phyloP scores from a whole-genome alignment of 1,140 invertebrate genomes.

The Agrilus planipennis region DNA sequence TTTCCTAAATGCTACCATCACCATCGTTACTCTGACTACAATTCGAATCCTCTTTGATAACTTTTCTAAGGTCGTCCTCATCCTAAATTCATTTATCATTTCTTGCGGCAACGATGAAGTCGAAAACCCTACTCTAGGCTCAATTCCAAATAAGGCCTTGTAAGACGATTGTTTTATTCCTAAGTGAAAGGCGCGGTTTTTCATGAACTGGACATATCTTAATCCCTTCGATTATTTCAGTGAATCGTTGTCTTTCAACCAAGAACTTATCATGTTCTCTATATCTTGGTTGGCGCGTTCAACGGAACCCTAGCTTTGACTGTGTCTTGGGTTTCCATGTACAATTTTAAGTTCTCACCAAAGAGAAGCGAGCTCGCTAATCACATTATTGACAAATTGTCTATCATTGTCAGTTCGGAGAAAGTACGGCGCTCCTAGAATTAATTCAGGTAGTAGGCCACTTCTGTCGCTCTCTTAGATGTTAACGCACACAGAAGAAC shows the following conservation, averaged over 20 bases:
- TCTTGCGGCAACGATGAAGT: slow-evolving; percentile 11
- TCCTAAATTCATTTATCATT: slow-evolving; percentile 6
- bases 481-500: slow-evolving; percentile 22
- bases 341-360: slow-evolving; percentile 31
- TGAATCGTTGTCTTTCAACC: slow-evolving; percentile 20
- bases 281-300: slow-evolving; percentile 30
- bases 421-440: slow-evolving; percentile 31
- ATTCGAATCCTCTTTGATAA: slow-evolving; percentile 8
- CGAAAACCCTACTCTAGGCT: slow-evolving; percentile 10
- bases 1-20: slow-evolving; percentile 8
- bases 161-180: slow-evolving; percentile 24
- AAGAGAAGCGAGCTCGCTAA: slow-evolving; percentile 20
- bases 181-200: slow-evolving; percentile 22
- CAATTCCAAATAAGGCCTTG: slow-evolving; percentile 25
- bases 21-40: slow-evolving; percentile 2
- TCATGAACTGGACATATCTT: slow-evolving; percentile 22
- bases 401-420: slow-evolving; percentile 31
- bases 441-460: slow-evolving; percentile 22
- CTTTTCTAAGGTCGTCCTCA: slow-evolving; percentile 11
- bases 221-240: slow-evolving; percentile 24
- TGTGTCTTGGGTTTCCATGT: slow-evolving; percentile 26
- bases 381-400: slow-evolving; percentile 33
- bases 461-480: slow-evolving; percentile 26
- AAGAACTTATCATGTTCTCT: slow-evolving; percentile 27
- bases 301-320: slow-evolving; percentile 19